A percentile compares a stretch with the other conserved stretches of the same genome.
phyloP scores from a whole-genome alignment of 2,888 invertebrate genomes.

The Julus scanicus region DNA sequence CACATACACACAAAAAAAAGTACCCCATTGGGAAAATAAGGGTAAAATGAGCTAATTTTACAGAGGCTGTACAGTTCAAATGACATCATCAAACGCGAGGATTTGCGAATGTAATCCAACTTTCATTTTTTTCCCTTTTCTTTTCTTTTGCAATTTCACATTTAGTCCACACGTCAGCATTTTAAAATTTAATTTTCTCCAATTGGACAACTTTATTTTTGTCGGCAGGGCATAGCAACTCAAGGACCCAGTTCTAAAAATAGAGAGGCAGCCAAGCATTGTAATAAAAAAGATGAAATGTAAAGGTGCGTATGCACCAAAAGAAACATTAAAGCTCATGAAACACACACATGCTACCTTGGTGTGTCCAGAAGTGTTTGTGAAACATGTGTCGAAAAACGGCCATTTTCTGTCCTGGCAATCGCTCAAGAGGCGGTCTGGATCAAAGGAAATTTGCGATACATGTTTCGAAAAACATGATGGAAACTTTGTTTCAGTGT shows the following conservation, averaged over 20 bases:
- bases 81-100: conserved; percentile 18
- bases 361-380: too few relatives aligned
- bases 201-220: not conserved
- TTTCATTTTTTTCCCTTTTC: not conserved
- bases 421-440: too few relatives aligned
- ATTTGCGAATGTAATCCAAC: not conserved
- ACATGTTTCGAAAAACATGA: too few relatives aligned
- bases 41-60: conserved; percentile 22
- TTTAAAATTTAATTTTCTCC: not conserved
- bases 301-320: too few relatives aligned
- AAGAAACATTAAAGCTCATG: too few relatives aligned
- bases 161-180: not conserved
- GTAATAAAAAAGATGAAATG: too few relatives aligned
- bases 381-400: too few relatives aligned
- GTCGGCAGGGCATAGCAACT: not conserved
- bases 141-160: not conserved
- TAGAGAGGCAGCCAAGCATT: not conserved
- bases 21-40: conserved; percentile 19
- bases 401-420: too few relatives aligned
- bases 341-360: too few relatives aligned
- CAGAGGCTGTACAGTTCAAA: not conserved
- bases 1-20: not conserved
- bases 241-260: not conserved
- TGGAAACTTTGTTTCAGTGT: too few relatives aligned
- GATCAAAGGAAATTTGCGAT: too few relatives aligned